Evolutionary conservation across 35 echinoderm and acorn worm genomes (phyloP).

Genomic region (Heliocidaris erythrogramma): DNA sequence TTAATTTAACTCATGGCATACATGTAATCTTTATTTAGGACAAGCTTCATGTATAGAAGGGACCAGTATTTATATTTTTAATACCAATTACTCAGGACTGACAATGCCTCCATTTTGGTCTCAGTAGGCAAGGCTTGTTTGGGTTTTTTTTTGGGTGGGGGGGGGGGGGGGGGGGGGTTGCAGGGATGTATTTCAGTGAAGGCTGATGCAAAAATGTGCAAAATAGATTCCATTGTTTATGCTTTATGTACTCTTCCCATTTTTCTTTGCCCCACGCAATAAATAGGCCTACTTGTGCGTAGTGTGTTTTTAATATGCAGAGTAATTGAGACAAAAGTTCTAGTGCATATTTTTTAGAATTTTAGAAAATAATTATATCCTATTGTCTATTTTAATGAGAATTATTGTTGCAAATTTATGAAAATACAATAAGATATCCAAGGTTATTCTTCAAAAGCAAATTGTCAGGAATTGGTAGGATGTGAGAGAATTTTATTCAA

Average conservation of each 20-base stretch:
- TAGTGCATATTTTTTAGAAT: neutral
- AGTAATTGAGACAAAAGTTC: neutral
- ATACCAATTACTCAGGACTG: too few species aligned
- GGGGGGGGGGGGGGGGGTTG: too few species aligned
- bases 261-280: neutral
- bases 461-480: neutral
- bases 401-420: neutral
- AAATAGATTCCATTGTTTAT: neutral
- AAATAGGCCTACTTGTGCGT: neutral
- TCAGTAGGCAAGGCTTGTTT: too few species aligned
- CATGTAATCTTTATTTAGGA: too few species aligned
- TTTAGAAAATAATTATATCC: neutral
- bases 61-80: too few species aligned
- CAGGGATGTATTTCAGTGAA: neutral
- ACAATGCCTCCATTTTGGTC: too few species aligned
- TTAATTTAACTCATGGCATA: too few species aligned
- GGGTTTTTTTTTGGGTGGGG: too few species aligned
- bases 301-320: neutral
- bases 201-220: neutral
- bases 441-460: neutral
- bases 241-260: neutral
- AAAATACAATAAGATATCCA: neutral
- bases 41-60: too few species aligned
- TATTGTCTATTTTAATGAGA: neutral
- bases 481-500: neutral